Evolutionary conservation across 2,888 invertebrate species (phyloP), one percentile per base, ranked within the genome.

Genomic region (Xylophagus ater): DNA sequence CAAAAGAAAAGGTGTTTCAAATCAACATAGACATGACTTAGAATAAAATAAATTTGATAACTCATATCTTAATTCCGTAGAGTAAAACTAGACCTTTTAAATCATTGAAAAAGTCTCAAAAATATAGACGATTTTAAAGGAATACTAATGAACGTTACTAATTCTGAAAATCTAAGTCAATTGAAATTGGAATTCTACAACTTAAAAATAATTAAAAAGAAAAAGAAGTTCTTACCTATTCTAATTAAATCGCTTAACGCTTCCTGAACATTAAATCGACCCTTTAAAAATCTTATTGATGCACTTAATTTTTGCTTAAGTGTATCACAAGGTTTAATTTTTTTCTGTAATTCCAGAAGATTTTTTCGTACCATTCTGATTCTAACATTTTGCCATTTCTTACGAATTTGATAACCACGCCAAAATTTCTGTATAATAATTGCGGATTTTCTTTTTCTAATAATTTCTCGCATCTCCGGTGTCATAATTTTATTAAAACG

Each of bases 361-460:
- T 58, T 56, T 8, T 46, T 43, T 2, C 62, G 51, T 39, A 63
- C 60, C 10, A 44, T 43, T 14, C 46, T 34, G 1, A 62, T 46
- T 12, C 50, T 51, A 7, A 52, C 39, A 34, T 51, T 53, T 12
- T 55, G 54, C 25, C 52, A 57, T 7, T 4, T 7, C 51, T 51
- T 53, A 8, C 65, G 58, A 4, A 52, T 63, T 17, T 51, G 54
- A 50, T 73, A 66, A 0, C 74, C 75, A 2, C 73, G 69, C 65
- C 70, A 74, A 31, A 67, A 58, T 4, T 72, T 69, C 66, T 82
- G 81, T 51, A 82, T 81, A 52, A 70, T 69, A 3, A 66, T 66
- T 9, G 76, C 78, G 4, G 81, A 78, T 45, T 64, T 65, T 46
- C 64, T 58, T 20, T 54, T 60, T 36, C 56, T 59, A 38, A 62